These are phyloP conservation scores for Pseudococcus jackbeardsleyi DNA, from an alignment of 2,888 invertebrate genomes.

Conservation along the genomic window DNA sequence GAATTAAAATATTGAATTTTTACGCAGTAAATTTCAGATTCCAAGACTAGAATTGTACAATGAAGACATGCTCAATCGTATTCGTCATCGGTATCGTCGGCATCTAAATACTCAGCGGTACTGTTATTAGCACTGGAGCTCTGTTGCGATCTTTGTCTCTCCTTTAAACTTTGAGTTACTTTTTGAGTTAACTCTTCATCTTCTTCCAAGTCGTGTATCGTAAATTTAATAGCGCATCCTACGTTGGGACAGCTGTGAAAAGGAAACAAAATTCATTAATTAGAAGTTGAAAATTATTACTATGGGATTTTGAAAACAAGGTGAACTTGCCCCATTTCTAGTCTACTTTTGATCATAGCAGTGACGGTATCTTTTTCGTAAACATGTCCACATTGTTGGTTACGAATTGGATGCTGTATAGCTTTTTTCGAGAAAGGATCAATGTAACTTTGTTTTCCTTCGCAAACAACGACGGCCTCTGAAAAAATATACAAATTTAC, in stretches of 20 bases:
- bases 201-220: conserved; percentile 20
- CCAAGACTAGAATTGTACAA: not conserved
- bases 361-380: conserved; percentile 52
- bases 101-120: conserved; percentile 16
- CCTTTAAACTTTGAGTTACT: conserved; percentile 11
- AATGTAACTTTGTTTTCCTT: not conserved
- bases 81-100: not conserved
- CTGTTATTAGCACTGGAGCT: not conserved
- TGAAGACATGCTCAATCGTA: not conserved
- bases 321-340: conserved; percentile 29
- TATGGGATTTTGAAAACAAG: not conserved
- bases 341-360: not conserved
- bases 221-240: conserved; percentile 31
- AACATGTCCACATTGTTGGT: conserved; percentile 35
- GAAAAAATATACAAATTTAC: not conserved
- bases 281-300: not conserved
- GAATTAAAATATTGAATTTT: too few relatives aligned
- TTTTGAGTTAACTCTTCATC: conserved; percentile 54
- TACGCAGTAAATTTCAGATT: not conserved
- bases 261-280: not conserved
- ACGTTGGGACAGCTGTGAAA: conserved; percentile 36
- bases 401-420: conserved; percentile 49
- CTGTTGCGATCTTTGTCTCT: not conserved
- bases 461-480: conserved; percentile 36
- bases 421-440: conserved; percentile 55